A percentile compares a stretch with the other conserved stretches of the same genome.
Conservation (phyloP, 2,888 invertebrate species). For the Oscheius sp. region DNA sequence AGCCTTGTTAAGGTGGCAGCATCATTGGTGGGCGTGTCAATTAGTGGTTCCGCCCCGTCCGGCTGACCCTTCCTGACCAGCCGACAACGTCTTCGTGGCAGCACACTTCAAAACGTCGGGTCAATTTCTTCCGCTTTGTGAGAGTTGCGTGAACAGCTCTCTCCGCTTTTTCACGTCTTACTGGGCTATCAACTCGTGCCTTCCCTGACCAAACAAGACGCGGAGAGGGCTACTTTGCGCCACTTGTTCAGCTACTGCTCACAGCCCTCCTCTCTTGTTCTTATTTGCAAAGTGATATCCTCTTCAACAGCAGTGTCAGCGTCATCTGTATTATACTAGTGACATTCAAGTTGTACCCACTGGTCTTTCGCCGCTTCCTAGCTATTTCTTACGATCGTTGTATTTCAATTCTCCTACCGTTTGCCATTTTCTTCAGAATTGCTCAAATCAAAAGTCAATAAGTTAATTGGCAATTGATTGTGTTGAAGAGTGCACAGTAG, state of each 20-base stretch:
- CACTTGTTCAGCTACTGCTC: conserved; percentile 24
- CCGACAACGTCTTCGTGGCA: conserved; percentile 22
- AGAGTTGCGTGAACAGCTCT: conserved; percentile 29
- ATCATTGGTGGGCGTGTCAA: conserved; percentile 23
- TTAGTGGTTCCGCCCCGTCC: conserved; percentile 28
- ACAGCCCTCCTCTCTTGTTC: background rate
- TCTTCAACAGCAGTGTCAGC: background rate
- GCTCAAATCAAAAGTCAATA: conserved; percentile 8
- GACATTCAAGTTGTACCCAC: background rate
- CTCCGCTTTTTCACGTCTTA: conserved; percentile 26
- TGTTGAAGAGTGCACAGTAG: conserved; percentile 16
- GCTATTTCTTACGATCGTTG: background rate
- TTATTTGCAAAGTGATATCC: conserved; percentile 18
- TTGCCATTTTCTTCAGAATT: background rate
- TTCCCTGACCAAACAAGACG: conserved; percentile 25
- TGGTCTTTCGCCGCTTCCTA: background rate
- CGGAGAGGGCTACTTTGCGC: conserved; percentile 28
- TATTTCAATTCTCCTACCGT: background rate
- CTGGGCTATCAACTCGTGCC: conserved; percentile 24
- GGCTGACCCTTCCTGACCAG: conserved; percentile 31
- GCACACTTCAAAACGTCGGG: conserved; percentile 12
- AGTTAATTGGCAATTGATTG: conserved; percentile 21
- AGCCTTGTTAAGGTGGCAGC: conserved; percentile 25
- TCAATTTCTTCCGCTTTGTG: conserved; percentile 29
- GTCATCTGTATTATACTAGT: background rate